Evolutionary conservation across 2,888 invertebrate species (phyloP).

Genomic region (Aphodius sticticus): DNA sequence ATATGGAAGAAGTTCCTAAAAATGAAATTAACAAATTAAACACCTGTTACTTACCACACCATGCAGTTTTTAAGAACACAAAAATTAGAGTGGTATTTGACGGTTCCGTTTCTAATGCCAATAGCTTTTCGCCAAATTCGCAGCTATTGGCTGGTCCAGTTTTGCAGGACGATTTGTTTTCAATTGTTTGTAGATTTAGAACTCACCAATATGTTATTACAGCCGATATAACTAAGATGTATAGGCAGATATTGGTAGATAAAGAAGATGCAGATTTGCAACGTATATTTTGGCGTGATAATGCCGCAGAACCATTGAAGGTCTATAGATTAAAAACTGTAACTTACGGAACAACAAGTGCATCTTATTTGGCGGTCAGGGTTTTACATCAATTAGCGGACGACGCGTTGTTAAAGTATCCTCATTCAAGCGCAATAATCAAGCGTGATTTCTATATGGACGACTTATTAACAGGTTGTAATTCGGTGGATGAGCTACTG

Average conservation of each 20-base stretch:
- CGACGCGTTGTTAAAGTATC: slow-evolving; percentile 35
- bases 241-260: slow-evolving; percentile 46
- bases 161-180: slow-evolving; percentile 28
- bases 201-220: slow-evolving; percentile 43
- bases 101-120: too few relatives aligned
- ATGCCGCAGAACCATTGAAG: slow-evolving; percentile 34
- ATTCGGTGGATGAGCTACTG: slow-evolving; percentile 16
- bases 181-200: slow-evolving; percentile 49
- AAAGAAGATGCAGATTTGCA: slow-evolving; percentile 43
- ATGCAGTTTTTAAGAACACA: too few relatives aligned
- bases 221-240: slow-evolving; percentile 51
- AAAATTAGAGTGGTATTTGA: too few relatives aligned
- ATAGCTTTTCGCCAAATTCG: not conserved
- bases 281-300: slow-evolving; percentile 45
- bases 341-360: slow-evolving; percentile 44
- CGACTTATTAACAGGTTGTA: slow-evolving; percentile 35
- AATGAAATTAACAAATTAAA: too few relatives aligned
- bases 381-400: slow-evolving; percentile 42
- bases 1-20: too few relatives aligned
- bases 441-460: slow-evolving; percentile 39
- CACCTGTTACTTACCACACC: too few relatives aligned
- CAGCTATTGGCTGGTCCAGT: slow-evolving; percentile 40
- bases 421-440: slow-evolving; percentile 35
- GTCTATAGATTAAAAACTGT: slow-evolving; percentile 42
- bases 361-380: slow-evolving; percentile 44